These are phyloP conservation scores for Caenorhabditis panamensis DNA, from an alignment of 2,888 invertebrate genomes.

Conservation along the genomic window DNA sequence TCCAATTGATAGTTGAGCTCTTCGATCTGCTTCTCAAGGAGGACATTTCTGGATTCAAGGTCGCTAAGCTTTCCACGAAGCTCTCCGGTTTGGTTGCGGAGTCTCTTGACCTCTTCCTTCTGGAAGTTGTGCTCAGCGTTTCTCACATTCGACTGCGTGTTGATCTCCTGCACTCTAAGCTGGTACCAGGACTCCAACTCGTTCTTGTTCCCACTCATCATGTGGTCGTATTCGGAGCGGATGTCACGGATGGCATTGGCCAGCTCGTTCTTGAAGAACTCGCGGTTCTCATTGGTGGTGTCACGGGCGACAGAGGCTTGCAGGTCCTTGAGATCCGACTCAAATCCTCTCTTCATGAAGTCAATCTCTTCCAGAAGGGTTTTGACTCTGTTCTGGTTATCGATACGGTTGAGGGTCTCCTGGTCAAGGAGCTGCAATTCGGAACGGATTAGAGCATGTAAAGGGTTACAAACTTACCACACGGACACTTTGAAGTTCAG, in stretches of 20 bases:
- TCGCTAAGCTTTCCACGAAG: slow-evolving; percentile 83
- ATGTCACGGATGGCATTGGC: slow-evolving; percentile 83
- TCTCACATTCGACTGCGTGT: slow-evolving; percentile 82
- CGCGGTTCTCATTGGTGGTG: slow-evolving; percentile 83
- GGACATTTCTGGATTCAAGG: slow-evolving; percentile 82
- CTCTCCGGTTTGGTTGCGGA: slow-evolving; percentile 82
- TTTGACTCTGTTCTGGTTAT: slow-evolving; percentile 83
- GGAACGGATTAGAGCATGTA: background rate
- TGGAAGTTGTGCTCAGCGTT: slow-evolving; percentile 83
- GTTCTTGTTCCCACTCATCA: slow-evolving; percentile 82
- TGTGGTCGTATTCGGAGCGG: slow-evolving; percentile 83
- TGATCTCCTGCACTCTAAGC: slow-evolving; percentile 84
- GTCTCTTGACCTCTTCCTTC: slow-evolving; percentile 81
- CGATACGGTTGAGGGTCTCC: slow-evolving; percentile 83
- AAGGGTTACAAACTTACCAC: slow-evolving; percentile 22
- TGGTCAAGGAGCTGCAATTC: slow-evolving; percentile 83
- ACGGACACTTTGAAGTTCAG: slow-evolving; percentile 65
- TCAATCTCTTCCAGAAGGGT: slow-evolving; percentile 83
- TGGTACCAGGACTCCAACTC: slow-evolving; percentile 84
- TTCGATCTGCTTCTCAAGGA: slow-evolving; percentile 83
- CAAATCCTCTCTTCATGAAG: slow-evolving; percentile 83
- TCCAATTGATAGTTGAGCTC: slow-evolving; percentile 83
- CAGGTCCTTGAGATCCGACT: slow-evolving; percentile 83
- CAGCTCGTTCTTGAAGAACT: slow-evolving; percentile 84
- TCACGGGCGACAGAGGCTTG: slow-evolving; percentile 83